Base-by-base conservation (phyloP, 2,797 vertebrate genomes). In the Galaxias olidus region DNA sequence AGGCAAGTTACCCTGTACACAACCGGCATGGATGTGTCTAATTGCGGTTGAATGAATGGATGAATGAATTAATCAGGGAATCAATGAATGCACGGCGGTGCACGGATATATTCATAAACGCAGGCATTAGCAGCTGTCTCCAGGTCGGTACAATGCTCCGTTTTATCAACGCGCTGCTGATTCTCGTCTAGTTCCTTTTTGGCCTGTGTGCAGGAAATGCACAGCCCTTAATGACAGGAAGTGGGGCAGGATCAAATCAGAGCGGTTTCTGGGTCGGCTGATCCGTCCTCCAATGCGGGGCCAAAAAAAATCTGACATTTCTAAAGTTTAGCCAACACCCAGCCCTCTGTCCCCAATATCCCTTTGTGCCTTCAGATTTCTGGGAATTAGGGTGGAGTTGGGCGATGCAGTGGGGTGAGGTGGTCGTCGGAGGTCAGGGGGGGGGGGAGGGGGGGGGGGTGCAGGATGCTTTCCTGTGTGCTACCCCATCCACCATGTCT, bases 51-150 rank as follows among this genome's bases (percentile, higher is more conserved):
- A 30, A 30, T 30, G 30, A 6, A 30, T 30, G 30, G 30, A 30
- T 30, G 6, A 6, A 30, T 30, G 3, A 30, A 30, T 30, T 2
- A 30, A 30, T 6, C 48, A n/a, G 13, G 8, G 14, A n/a, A 40
- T 42, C 30, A 4, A 8, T 6, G 54, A 20, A 41, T 56, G 54
- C 41, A 56, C 42, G 30, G 54, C 4, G 41, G 54, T 20, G 10
- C 43, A 43, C 40, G 17, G 76, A 62, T 85, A 84, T 83, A 84
- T 86, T 87, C 77, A 82, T 87, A 77, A 86, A 87, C 72, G 67
- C 76, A 79, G 82, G 79, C 75, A 71, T 66, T 61, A 60, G 14
- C 52, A 44, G 71, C 69, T 42, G 53, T 65, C 52, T 45, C 56
- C 44, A 73, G 65, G 41, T 70, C 73, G 60, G 68, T 67, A 61